Conservation (phyloP, 2,113 vertebrate species). For the Hemiprocne comata region DNA sequence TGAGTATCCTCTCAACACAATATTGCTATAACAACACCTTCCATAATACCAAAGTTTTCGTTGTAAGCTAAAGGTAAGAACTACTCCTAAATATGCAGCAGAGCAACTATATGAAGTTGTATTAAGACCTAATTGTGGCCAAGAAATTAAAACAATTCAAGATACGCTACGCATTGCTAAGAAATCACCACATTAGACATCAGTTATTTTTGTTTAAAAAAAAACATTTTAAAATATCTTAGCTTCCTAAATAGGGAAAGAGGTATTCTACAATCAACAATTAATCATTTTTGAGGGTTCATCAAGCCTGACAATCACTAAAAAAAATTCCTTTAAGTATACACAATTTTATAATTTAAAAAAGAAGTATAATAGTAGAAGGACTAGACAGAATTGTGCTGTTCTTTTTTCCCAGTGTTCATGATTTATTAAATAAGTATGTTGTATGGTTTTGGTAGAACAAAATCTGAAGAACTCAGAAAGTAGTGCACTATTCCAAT, state of each 20-base stretch:
- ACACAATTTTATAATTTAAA: not conserved
- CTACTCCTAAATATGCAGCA: not conserved
- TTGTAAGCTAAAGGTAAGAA: not conserved
- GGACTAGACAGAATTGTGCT: not conserved
- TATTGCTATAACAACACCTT: not conserved
- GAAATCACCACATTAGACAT: not conserved
- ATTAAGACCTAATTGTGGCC: not conserved
- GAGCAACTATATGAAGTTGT: not conserved
- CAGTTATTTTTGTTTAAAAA: not conserved
- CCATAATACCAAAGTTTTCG: not conserved
- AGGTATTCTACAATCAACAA: not conserved
- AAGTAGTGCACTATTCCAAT: conserved; percentile 15
- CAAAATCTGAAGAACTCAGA: conserved; percentile 14
- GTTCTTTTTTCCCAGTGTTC: not conserved
- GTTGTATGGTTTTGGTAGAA: conserved; percentile 13
- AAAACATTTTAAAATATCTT: not conserved
- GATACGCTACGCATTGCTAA: not conserved
- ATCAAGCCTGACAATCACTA: not conserved
- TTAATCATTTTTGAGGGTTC: not conserved
- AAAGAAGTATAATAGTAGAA: not conserved
- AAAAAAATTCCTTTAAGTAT: not conserved
- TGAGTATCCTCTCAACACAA: not conserved
- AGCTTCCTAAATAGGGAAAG: not conserved
- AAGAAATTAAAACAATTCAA: not conserved
- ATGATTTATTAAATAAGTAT: conserved; percentile 7